phyloP scores from a whole-genome alignment of 2,113 vertebrate species.

The Chiloscyllium plagiosum region DNA sequence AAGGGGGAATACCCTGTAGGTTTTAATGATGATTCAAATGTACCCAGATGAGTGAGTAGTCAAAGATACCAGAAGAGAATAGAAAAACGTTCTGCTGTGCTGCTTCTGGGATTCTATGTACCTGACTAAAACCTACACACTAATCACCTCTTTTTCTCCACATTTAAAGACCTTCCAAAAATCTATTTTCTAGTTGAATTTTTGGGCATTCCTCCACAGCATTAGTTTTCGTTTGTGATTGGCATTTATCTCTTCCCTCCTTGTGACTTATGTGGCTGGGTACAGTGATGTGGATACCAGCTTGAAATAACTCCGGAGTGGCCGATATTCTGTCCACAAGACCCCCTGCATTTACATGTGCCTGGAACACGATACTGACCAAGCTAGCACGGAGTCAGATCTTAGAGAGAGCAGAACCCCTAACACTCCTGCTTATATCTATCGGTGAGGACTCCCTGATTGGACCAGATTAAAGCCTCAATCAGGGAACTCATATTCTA shows the following conservation, averaged over 20 bases:
- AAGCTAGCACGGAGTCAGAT: too few relatives aligned
- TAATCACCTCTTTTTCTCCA: neutral
- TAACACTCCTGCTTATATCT: too few relatives aligned
- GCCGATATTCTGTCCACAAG: too few relatives aligned
- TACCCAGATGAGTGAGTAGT: slow-evolving; percentile 17
- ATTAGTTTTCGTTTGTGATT: neutral
- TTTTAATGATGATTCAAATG: slow-evolving; percentile 21
- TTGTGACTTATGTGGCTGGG: too few relatives aligned
- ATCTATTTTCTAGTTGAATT: neutral
- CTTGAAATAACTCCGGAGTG: too few relatives aligned
- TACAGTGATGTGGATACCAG: neutral
- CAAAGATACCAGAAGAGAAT: neutral
- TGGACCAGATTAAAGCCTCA: too few relatives aligned
- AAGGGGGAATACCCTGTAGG: neutral
- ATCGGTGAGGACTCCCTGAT: too few relatives aligned
- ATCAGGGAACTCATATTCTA: too few relatives aligned
- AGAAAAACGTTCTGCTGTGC: neutral
- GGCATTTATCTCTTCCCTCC: neutral
- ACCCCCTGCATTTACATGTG: too few relatives aligned
- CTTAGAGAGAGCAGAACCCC: too few relatives aligned
- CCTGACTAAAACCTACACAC: neutral
- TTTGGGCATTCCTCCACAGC: neutral
- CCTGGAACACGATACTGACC: too few relatives aligned
- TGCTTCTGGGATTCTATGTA: neutral
- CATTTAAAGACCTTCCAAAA: neutral